Base-by-base conservation (phyloP, 2,113 vertebrate genomes). In the Chloropsis hardwickii region DNA sequence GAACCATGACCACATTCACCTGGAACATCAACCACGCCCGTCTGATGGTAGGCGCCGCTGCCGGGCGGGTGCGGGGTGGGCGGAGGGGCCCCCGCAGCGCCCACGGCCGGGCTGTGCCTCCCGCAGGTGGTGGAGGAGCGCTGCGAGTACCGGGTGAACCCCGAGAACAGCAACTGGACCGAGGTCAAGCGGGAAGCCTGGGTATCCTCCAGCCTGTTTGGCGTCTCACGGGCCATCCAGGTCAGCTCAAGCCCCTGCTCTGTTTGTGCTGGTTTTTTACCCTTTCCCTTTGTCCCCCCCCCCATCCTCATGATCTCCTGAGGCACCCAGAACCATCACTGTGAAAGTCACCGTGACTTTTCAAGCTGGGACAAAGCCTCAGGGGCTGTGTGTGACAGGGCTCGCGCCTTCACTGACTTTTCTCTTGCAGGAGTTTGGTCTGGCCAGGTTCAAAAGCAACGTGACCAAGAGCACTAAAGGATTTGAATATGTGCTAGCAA, bases 1-100 rank as follows among this genome's bases (percentile, higher is more conserved):
- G 97, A 97, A 99, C 99, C 97, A 98, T 99, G 99, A 99, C 99
- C 97, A 99, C 99, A 1, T 98, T 99, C 85, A 99, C 99, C 51
- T 99, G 99, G 99, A 99, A 99, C 96, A 99, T 99, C 97, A 99
- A 98, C 96, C 99, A 99, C 2, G 98, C 98, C 8, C 98, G 98
- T 71, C 97, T 99, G 66, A 99, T 99, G 99, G 99, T 99, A 97
- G 95, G 96, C 47, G 35, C 14, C 1, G 0, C 1, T 2, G 35
- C 69, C 0, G 2, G 37, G 31, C 0, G 1, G 3, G 3, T 0
- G 4, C 9, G 4, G 1, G 45, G 40, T 0, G 2, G 13, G 0
- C 2, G 14, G 28, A 22, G 15, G 73, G 48, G 2, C 1, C 5
- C 2, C 1, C 4, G 53, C 81, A 3, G 79, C 3, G 42, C 77